phyloP scores from a whole-genome alignment of 1,140 invertebrate species.

The Sinella curviseta region DNA sequence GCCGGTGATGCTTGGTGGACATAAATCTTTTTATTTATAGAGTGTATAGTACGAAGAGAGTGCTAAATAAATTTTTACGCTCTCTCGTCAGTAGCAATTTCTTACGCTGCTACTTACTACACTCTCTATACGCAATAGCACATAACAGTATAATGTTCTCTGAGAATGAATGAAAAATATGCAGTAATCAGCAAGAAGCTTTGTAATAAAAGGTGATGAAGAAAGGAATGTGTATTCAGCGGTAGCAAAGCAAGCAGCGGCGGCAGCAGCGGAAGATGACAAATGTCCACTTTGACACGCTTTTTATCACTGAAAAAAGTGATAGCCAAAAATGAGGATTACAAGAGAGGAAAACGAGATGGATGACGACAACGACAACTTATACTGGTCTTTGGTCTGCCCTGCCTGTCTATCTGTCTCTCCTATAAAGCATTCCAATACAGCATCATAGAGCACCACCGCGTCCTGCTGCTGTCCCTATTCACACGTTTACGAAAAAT shows the following conservation, averaged over 20 bases:
- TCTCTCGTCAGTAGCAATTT: not conserved
- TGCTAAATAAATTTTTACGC: not conserved
- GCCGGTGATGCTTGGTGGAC: too few species aligned
- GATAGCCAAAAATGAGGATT: conserved; percentile 1
- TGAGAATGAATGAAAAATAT: not conserved
- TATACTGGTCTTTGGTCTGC: too few species aligned
- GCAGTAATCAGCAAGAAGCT: too few species aligned
- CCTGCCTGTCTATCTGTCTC: too few species aligned
- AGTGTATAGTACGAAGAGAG: too few species aligned
- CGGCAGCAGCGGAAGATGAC: conserved; percentile 5
- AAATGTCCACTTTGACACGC: conserved; percentile 16
- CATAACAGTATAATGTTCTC: not conserved
- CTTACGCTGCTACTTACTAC: too few species aligned
- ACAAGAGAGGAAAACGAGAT: not conserved
- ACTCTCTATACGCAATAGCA: not conserved
- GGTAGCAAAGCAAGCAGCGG: too few species aligned
- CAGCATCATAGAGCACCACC: too few species aligned
- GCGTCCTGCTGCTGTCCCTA: too few species aligned
- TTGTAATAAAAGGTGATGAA: too few species aligned
- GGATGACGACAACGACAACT: not conserved
- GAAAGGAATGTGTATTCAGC: not conserved
- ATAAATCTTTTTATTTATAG: conserved; percentile 19
- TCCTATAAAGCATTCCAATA: too few species aligned
- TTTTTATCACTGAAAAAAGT: conserved; percentile 4
- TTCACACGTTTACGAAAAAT: too few species aligned